Evolutionary conservation across 2,797 vertebrate genomes (phyloP).

Genomic region (Distichodus sexfasciatus): DNA sequence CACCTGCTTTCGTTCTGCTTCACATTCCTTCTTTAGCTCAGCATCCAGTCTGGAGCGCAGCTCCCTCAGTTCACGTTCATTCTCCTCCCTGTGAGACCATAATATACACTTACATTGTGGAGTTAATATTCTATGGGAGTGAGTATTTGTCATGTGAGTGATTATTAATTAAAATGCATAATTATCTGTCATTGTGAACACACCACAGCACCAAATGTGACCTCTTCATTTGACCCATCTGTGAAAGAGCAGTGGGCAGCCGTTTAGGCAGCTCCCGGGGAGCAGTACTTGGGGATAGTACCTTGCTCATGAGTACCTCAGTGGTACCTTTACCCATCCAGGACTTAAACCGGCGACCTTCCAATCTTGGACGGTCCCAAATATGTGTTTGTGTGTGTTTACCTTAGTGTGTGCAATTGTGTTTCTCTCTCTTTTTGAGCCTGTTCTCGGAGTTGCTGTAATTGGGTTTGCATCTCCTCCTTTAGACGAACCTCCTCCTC

Average conservation of each 20-base stretch:
- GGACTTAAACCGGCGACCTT: too few species aligned
- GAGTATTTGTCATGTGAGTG: too few species aligned
- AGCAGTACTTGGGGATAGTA: too few species aligned
- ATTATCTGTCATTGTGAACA: too few species aligned
- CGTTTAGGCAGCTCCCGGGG: too few species aligned
- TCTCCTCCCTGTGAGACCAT: constrained; percentile 65
- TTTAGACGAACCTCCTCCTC: constrained; percentile 36
- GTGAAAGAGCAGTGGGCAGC: too few species aligned
- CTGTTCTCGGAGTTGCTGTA: constrained; percentile 32
- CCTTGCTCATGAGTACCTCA: too few species aligned
- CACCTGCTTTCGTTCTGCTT: constrained; percentile 61
- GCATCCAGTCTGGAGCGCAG: constrained; percentile 66
- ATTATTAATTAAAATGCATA: too few species aligned
- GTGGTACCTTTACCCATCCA: too few species aligned
- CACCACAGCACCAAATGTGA: too few species aligned
- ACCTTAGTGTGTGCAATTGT: constrained; percentile 19
- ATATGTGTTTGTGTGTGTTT: neutral
- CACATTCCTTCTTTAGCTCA: constrained; percentile 61
- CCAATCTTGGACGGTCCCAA: too few species aligned
- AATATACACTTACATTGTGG: neutral
- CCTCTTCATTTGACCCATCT: too few species aligned
- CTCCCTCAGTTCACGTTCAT: constrained; percentile 64
- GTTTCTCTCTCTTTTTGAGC: neutral
- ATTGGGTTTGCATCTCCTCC: constrained; percentile 5
- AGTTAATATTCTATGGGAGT: neutral